A percentile compares a stretch with the other conserved stretches of the same genome.
These are phyloP conservation scores for Brachionus koreanus DNA, from an alignment of 1,140 invertebrate genomes.

Conservation along the genomic window DNA sequence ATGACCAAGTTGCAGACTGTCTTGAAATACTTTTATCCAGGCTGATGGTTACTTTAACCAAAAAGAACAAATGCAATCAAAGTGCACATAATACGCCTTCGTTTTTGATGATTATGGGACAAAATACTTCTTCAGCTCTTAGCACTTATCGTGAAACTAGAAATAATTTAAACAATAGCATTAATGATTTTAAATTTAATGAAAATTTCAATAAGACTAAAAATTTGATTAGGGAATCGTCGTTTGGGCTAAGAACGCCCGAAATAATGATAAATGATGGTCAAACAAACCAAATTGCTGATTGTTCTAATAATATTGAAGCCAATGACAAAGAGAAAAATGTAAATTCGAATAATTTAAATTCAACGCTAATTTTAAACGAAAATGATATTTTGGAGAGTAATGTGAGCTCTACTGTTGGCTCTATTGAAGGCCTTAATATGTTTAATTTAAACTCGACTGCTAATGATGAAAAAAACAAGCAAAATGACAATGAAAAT, in stretches of 20 bases:
- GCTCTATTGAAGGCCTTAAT: constrained; percentile 11
- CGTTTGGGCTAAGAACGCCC: not conserved
- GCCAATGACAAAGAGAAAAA: constrained; percentile 6
- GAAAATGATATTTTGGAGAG: constrained; percentile 28
- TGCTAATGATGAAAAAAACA: constrained; percentile 22
- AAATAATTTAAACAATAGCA: constrained; percentile 24
- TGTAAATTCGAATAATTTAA: constrained; percentile 13
- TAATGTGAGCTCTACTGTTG: constrained; percentile 24
- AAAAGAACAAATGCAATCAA: not conserved
- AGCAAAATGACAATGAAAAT: not conserved
- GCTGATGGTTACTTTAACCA: not conserved
- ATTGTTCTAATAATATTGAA: not conserved
- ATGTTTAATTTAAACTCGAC: constrained; percentile 19
- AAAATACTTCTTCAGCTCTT: constrained; percentile 4
- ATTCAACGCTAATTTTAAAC: constrained; percentile 22
- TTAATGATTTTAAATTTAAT: constrained; percentile 21
- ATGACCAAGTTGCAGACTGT: constrained; percentile 35
- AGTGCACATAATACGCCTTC: constrained; percentile 24
- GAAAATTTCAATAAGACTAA: constrained; percentile 11
- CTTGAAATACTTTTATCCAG: constrained; percentile 6
- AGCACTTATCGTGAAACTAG: not conserved
- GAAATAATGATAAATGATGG: constrained; percentile 34
- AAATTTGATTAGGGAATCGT: not conserved
- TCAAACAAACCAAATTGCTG: not conserved
- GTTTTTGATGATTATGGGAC: constrained; percentile 33